These are phyloP conservation scores for western clawed frog (Xenopus tropicalis) DNA, from an alignment of 2,113 vertebrate genomes.

Conservation along the genomic window UCB_Xtro_10.0 CM004450.2:29728501-29729000, in stretches of 20 bases:
- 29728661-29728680: slow-evolving; percentile 16
- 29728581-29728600: slow-evolving; percentile 42
- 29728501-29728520: slow-evolving; percentile 20
- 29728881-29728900: slow-evolving; percentile 47
- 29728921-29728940: slow-evolving; percentile 70
- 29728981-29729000: slow-evolving; percentile 70
- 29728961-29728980: slow-evolving; percentile 48
- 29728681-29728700: slow-evolving; percentile 11
- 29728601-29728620: slow-evolving; percentile 34
- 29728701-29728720: neutral
- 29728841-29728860: neutral
- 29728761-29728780: neutral
- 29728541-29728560: slow-evolving; percentile 36
- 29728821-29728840: neutral
- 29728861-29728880: neutral
- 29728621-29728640: slow-evolving; percentile 33
- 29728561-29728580: slow-evolving; percentile 27
- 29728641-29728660: slow-evolving; percentile 22
- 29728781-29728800: too few species aligned
- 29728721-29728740: neutral
- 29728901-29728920: slow-evolving; percentile 70
- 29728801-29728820: neutral
- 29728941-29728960: slow-evolving; percentile 67
- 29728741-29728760: neutral
- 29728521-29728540: slow-evolving; percentile 33